These are phyloP conservation scores for Drosophila tropicalis DNA, from an alignment of 1,140 invertebrate genomes.

Conservation along the genomic window DNA sequence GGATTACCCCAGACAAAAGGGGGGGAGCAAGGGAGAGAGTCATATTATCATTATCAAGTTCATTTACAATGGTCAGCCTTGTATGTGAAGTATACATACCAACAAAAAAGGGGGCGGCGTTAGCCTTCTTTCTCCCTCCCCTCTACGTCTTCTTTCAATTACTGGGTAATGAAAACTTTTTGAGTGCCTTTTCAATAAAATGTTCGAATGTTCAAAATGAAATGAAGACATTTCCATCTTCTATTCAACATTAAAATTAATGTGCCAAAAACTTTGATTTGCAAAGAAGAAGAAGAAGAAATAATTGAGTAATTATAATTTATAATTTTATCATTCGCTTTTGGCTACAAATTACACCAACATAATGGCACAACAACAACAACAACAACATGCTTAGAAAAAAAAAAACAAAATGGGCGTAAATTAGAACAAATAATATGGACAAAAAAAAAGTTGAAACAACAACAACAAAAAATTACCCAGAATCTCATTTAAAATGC, in stretches of 20 bases:
- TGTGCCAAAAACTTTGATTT: constrained; percentile 53
- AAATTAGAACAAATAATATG: constrained; percentile 36
- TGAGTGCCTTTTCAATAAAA: constrained; percentile 48
- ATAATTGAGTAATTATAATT: constrained; percentile 78
- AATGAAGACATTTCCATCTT: constrained; percentile 16
- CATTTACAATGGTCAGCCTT: no score
- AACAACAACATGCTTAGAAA: not conserved
- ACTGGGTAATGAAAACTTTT: constrained; percentile 46
- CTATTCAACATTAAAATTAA: constrained; percentile 42
- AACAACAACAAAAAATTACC: constrained; percentile 41
- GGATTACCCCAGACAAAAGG: no score
- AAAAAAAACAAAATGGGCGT: constrained; percentile 4
- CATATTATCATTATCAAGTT: no score
- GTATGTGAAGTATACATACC: no score
- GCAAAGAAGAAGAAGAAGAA: constrained; percentile 57
- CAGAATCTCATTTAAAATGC: constrained; percentile 71
- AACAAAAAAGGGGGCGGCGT: no score
- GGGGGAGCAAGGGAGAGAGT: no score
- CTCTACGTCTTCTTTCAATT: not conserved
- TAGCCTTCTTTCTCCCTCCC: no score
- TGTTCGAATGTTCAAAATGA: constrained; percentile 28
- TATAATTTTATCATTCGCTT: constrained; percentile 70
- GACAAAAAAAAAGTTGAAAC: constrained; percentile 10
- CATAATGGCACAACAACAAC: constrained; percentile 32
- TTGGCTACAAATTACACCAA: constrained; percentile 46